Percentiles rank a stretch among this genome's conserved stretches.
These are phyloP conservation scores for Microcebus tavaratra DNA, from an alignment of 2,113 vertebrate genomes.

Conservation along the genomic window DNA sequence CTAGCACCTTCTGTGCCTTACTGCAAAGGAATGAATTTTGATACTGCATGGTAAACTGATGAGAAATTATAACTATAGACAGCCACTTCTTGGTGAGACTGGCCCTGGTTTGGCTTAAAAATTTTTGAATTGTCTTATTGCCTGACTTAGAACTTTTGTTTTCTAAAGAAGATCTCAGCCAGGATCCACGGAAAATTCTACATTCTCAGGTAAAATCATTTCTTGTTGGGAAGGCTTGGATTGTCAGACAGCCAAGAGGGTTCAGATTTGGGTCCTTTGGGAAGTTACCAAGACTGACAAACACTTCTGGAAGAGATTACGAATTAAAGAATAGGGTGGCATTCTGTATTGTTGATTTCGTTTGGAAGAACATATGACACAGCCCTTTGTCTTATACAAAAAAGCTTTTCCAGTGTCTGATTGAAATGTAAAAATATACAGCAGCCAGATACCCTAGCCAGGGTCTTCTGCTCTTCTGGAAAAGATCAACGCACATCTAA, in stretches of 20 bases:
- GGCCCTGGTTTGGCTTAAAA: neutral
- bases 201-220: constrained; percentile 12
- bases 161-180: neutral
- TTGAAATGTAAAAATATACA: constrained; percentile 40
- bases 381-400: neutral
- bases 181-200: neutral
- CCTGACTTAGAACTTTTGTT: neutral
- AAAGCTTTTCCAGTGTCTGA: constrained; percentile 3
- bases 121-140: constrained; percentile 15
- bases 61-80: constrained; percentile 29
- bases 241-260: neutral
- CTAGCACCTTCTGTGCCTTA: neutral
- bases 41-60: neutral
- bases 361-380: neutral
- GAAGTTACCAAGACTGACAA: constrained; percentile 25
- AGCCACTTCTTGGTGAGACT: neutral
- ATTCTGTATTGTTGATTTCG: constrained; percentile 44
- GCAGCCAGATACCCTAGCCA: neutral
- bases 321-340: neutral
- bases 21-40: constrained; percentile 10
- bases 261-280: constrained; percentile 24
- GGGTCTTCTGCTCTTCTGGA: neutral
- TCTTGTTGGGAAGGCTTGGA: constrained; percentile 38
- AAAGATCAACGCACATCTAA: constrained; percentile 41
- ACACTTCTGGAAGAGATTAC: neutral